Base-by-base conservation (phyloP, 2,797 vertebrate species). In the Nasua narica region DNA sequence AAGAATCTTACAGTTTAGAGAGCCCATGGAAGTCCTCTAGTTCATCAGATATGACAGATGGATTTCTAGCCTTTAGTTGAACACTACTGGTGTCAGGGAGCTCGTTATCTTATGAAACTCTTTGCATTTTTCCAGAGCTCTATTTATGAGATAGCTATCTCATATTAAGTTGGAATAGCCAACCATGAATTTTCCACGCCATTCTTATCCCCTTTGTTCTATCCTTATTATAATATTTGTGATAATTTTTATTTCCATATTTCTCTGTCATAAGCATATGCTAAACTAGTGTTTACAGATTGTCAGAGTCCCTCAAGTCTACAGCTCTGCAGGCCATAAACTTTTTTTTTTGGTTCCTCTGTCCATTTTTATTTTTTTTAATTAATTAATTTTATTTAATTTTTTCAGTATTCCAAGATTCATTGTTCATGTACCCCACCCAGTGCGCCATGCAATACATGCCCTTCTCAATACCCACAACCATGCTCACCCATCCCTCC, bases 161-260 rank as follows among this genome's bases (percentile, higher is more conserved):
- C 65, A 5, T 48, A 35, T 67, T 74, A 82, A 37, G 9, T n/a
- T 67, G 72, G 69, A 85, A 54, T 74, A 35, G 48, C 0, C 13
- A 86, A 25, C 27, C 25, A 8, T 69, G 4, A 21, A 2, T 94
- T 86, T 94, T 32, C 40, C 15, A 46, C 7, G 69, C 8, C 43
- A 65, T 70, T 65, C 5, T 81, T 69, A 48, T 14, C 2, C 19
- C 14, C 0, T 43, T 81, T 50, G 11, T 87, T 81, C 40, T 32
- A 40, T 65, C 56, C 79, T 92, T 89, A 58, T 60, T 60, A 23
- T 60, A n/a, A 87, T 86, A n/a, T 9, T 85, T 95, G 67, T 96
- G 25, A 95, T 94, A 46, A 77, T 97, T 76, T 94, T 32, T 16
- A 60, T 91, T 93, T 92, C 76, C 50, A 60, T 96, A 94, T 60